Base-by-base conservation (phyloP, 2,888 invertebrate genomes). In the Drosophila kuntzei region DNA sequence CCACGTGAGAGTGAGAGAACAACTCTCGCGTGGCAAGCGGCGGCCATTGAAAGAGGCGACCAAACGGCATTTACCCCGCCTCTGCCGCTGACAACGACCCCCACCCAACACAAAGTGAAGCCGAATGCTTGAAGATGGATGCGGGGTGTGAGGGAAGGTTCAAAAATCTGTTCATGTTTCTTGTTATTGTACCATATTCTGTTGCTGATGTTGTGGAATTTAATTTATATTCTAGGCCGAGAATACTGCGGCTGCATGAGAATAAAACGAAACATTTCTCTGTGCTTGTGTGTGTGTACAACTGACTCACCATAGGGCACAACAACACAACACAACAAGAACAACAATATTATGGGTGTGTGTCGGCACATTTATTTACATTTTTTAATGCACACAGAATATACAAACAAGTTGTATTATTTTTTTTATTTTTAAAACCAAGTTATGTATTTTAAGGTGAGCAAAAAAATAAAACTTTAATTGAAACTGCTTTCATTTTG, bases 191-290 rank as follows among this genome's bases (percentile, higher is more conserved):
- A 53, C 12, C 58, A 68, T 78, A 59, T 76, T 61, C 32, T 78
- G 61, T 65, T 76, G 71, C 62, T 80, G 68, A 66, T 74, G 61
- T 69, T 77, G 59, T 67, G 77, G 74, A 75, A 73, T 72, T 90
- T 88, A 87, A 88, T 89, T 85, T 88, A 85, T 83, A 87, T 89
- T 89, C 84, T 74, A 71, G 89, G 71, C 71, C 62, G 64, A 76
- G 59, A 64, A 65, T 22, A 67, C 63, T 62, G 50, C 37, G 47
- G 62, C 70, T 55, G 55, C 79, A 54, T 57, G 65, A 62, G 62
- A 70, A 62, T 59, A 70, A 65, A 75, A 65, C 51, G 43, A 66
- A 78, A 69, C 62, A 60, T 60, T 66, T 76, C 49, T 55, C 68
- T 58, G 63, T 41, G 12, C 29, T 47, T 3, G 43, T 43, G 46